phyloP scores from a whole-genome alignment of 2,888 invertebrate genomes.

The Monopis laevigella region DNA sequence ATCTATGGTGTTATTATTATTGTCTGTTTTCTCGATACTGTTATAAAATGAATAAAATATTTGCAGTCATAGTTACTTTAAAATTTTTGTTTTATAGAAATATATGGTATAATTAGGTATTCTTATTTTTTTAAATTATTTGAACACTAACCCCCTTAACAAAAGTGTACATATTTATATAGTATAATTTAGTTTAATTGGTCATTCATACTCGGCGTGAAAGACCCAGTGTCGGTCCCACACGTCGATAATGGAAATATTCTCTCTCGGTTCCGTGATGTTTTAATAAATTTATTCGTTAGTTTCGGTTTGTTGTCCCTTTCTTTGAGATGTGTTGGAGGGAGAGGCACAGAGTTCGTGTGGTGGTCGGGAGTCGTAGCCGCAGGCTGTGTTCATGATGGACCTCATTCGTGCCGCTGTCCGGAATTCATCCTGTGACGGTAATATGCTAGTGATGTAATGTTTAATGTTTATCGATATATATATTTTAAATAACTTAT shows the following conservation, averaged over 20 bases:
- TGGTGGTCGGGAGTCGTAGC: constrained; percentile 6
- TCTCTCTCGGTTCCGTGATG: constrained; percentile 31
- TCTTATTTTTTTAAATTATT: no score
- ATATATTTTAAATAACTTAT: no score
- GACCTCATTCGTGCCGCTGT: constrained; percentile 42
- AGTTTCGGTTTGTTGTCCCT: constrained; percentile 27
- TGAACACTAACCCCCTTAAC: no score
- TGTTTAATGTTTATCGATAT: neutral
- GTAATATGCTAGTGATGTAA: constrained; percentile 9
- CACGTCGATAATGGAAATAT: constrained; percentile 50
- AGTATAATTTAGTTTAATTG: constrained; percentile 45
- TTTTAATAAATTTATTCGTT: constrained; percentile 36
- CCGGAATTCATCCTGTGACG: constrained; percentile 32
- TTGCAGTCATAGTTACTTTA: no score
- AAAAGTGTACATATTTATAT: constrained; percentile 33
- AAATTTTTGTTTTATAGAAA: no score
- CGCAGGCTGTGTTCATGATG: constrained; percentile 17
- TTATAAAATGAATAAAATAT: no score
- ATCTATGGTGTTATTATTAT: no score
- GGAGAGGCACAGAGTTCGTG: constrained; percentile 17
- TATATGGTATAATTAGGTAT: no score
- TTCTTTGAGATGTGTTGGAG: constrained; percentile 17
- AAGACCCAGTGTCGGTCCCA: constrained; percentile 32
- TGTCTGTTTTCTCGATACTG: no score
- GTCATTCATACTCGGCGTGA: constrained; percentile 36